These are phyloP conservation scores for Drosophila prosaltans DNA, from an alignment of 1,140 invertebrate genomes.

Conservation along the genomic window DNA sequence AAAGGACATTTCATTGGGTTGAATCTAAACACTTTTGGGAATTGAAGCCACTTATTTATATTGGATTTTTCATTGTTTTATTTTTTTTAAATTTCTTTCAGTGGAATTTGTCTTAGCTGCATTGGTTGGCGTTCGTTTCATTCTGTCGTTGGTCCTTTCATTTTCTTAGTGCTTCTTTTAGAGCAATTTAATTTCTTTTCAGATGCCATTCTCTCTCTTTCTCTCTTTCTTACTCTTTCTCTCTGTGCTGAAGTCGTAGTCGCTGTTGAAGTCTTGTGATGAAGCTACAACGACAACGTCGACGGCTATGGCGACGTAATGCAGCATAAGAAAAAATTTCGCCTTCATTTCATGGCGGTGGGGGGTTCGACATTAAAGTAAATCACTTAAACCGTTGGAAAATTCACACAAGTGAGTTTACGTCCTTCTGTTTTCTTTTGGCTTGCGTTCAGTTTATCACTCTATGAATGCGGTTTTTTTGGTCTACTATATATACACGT, in stretches of 20 bases:
- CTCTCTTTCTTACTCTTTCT: too few relatives aligned
- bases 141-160: slow-evolving; percentile 4
- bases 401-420: slow-evolving; percentile 36
- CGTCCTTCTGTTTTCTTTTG: not conserved
- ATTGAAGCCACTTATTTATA: too few relatives aligned
- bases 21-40: too few relatives aligned
- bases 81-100: not conserved
- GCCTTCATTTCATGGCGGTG: not conserved
- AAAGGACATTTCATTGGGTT: too few relatives aligned
- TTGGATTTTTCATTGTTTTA: too few relatives aligned
- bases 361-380: slow-evolving; percentile 46
- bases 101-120: slow-evolving; percentile 22
- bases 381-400: slow-evolving; percentile 70
- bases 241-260: not conserved
- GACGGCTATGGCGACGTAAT: not conserved
- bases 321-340: slow-evolving; percentile 13
- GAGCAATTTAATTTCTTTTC: slow-evolving; percentile 73
- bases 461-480: slow-evolving; percentile 3
- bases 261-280: slow-evolving; percentile 49
- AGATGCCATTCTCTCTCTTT: slow-evolving; percentile 51
- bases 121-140: slow-evolving; percentile 15
- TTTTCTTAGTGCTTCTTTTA: slow-evolving; percentile 14
- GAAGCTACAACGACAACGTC: slow-evolving; percentile 41
- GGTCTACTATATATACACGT: not conserved
- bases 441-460: not conserved